Evolutionary conservation across 2,888 invertebrate species (phyloP).

Genomic region (Epistrophe eligans): DNA sequence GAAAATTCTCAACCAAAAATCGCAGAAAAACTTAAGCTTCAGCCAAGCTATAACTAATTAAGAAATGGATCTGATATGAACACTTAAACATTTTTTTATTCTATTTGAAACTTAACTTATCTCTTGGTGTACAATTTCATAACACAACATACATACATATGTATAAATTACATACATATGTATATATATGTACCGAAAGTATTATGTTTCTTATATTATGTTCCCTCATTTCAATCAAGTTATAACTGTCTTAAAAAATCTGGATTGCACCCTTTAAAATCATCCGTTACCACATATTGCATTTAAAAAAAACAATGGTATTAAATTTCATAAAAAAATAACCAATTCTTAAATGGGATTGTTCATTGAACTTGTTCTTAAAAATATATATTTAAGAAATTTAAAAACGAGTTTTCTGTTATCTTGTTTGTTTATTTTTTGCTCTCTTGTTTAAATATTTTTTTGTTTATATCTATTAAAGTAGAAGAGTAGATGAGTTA

Average conservation of each 20-base stretch:
- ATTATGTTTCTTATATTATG: not conserved
- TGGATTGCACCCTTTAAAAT: not conserved
- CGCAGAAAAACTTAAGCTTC: too few relatives aligned
- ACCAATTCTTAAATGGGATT: not conserved
- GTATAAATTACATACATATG: too few relatives aligned
- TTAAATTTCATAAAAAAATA: constrained; percentile 12
- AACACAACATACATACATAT: not conserved
- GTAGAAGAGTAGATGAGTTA: too few relatives aligned
- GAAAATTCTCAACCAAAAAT: too few relatives aligned
- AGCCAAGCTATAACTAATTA: not conserved
- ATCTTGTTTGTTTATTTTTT: not conserved
- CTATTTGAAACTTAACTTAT: not conserved
- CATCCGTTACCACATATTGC: not conserved
- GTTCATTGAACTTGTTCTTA: constrained; percentile 2
- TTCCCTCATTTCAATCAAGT: not conserved
- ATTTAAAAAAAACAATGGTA: not conserved
- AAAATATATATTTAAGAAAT: not conserved
- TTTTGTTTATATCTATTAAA: too few relatives aligned
- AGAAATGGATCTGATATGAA: not conserved
- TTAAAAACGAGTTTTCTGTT: not conserved
- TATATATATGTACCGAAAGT: not conserved
- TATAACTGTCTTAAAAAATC: constrained; percentile 8
- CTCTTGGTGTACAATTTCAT: constrained; percentile 1
- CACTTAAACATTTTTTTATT: not conserved
- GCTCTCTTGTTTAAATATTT: not conserved